Percentiles rank a stretch among this genome's conserved stretches.
Evolutionary conservation across 2,888 invertebrate genomes (phyloP).

Genomic region (Acronicta alni): DNA sequence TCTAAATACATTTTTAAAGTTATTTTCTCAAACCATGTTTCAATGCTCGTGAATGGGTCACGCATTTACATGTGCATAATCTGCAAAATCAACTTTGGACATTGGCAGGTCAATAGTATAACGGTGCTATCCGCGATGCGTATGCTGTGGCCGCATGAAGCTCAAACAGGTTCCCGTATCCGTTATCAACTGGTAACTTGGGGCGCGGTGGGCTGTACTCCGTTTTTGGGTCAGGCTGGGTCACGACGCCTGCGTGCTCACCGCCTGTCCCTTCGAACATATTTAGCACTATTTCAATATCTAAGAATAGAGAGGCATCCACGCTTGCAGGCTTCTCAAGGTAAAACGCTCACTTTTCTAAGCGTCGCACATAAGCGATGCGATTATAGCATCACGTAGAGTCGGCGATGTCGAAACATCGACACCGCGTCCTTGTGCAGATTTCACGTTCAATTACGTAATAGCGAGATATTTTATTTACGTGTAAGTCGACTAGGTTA

Average conservation of each 20-base stretch:
- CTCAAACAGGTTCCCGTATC: slow-evolving; percentile 82
- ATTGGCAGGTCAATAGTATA: slow-evolving; percentile 67
- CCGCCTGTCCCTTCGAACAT: slow-evolving; percentile 71
- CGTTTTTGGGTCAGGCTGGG: slow-evolving; percentile 88
- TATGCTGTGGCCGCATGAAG: slow-evolving; percentile 64
- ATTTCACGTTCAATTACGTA: slow-evolving; percentile 86
- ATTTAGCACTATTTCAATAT: slow-evolving; percentile 80
- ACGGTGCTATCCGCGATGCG: slow-evolving; percentile 70
- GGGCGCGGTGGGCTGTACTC: slow-evolving; percentile 79
- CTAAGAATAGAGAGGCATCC: slow-evolving; percentile 83
- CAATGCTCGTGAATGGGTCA: not conserved
- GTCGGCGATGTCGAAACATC: slow-evolving; percentile 77
- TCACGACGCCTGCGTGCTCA: slow-evolving; percentile 86
- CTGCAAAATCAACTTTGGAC: slow-evolving; percentile 15
- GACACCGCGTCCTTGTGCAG: slow-evolving; percentile 80
- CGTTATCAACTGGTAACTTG: slow-evolving; percentile 80
- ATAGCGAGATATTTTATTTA: slow-evolving; percentile 75
- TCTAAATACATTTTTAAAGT: no score
- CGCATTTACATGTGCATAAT: no score
- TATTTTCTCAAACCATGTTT: not conserved
- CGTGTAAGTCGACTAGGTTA: slow-evolving; percentile 68
- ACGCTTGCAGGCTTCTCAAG: slow-evolving; percentile 81
- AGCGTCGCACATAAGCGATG: slow-evolving; percentile 83
- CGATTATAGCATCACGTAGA: slow-evolving; percentile 82
- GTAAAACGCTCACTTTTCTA: slow-evolving; percentile 87